phyloP scores from a whole-genome alignment of 2,113 vertebrate genomes.

The Epinephelus cyanopodus region DNA sequence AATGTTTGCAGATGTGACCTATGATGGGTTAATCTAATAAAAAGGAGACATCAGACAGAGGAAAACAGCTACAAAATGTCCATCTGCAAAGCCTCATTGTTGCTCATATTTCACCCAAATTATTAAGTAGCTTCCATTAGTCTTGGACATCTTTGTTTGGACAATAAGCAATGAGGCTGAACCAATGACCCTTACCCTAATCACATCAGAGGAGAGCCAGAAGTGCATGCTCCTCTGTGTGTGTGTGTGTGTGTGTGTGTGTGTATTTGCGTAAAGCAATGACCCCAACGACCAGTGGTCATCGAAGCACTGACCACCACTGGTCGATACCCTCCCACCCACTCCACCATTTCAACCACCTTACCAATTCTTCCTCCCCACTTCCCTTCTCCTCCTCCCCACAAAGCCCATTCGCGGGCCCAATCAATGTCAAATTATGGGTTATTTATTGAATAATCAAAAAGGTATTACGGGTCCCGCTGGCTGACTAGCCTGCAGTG shows the following conservation, averaged over 20 bases:
- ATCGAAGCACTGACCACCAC: constrained; percentile 82
- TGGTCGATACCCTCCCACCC: constrained; percentile 81
- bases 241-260: constrained; percentile 41
- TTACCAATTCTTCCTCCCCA: constrained; percentile 60
- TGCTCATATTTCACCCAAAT: constrained; percentile 64
- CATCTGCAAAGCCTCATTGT: constrained; percentile 11
- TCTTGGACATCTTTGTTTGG: constrained; percentile 80
- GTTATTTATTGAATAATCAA: constrained; percentile 93
- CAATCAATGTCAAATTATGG: constrained; percentile 91
- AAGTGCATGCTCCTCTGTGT: constrained; percentile 36
- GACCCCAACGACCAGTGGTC: constrained; percentile 82
- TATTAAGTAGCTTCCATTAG: constrained; percentile 80
- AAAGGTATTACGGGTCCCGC: constrained; percentile 83
- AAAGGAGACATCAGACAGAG: background rate
- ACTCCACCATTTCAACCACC: constrained; percentile 40
- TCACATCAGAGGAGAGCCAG: constrained; percentile 75
- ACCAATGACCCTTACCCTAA: constrained; percentile 83
- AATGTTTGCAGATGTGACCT: constrained; percentile 14
- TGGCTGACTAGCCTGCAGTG: constrained; percentile 76
- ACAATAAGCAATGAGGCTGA: constrained; percentile 79
- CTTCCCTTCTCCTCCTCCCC: constrained; percentile 50
- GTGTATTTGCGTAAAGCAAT: constrained; percentile 56
- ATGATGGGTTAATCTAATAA: constrained; percentile 4
- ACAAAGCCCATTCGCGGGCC: constrained; percentile 80
- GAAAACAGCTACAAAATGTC: background rate